Conservation (phyloP, 1,140 invertebrate genomes). For the Hormaphis cornu region DNA sequence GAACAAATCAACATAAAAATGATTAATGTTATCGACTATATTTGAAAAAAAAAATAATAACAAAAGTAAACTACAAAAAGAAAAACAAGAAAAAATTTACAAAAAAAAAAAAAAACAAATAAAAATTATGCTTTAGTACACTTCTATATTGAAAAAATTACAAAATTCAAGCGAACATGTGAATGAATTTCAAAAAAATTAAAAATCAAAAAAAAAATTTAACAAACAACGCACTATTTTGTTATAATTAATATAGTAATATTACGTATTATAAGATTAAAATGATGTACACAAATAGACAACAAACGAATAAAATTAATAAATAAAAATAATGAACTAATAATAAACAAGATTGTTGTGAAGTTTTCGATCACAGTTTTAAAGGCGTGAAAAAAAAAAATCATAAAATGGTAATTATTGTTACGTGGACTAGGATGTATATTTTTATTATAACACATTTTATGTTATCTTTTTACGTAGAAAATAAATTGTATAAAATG, state of each 20-base stretch:
- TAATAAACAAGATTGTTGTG: conserved; percentile 12
- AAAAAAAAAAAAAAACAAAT: neutral
- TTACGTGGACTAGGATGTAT: conserved; percentile 23
- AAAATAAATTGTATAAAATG: conserved; percentile 31
- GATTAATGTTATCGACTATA: no score
- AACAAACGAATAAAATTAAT: conserved; percentile 25
- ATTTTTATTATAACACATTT: conserved; percentile 9
- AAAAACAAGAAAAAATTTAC: no score
- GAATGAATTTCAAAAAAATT: conserved; percentile 5
- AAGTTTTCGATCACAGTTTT: conserved; percentile 23
- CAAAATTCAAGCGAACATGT: conserved; percentile 25
- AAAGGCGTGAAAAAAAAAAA: conserved; percentile 11
- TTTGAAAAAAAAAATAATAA: no score
- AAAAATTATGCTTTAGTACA: conserved; percentile 12
- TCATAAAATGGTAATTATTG: conserved; percentile 18
- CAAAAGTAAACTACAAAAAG: no score
- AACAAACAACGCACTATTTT: conserved; percentile 17
- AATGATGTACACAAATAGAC: neutral
- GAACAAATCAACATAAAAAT: no score
- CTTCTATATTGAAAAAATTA: conserved; percentile 26
- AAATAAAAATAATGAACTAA: conserved; percentile 20
- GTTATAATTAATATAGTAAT: no score
- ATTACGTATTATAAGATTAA: conserved; percentile 15
- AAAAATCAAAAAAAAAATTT: conserved; percentile 8
- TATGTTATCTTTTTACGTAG: conserved; percentile 20